Percentiles rank a stretch among this genome's conserved stretches.
phyloP scores from a whole-genome alignment of 2,888 invertebrate species.

The Eristalinus sepulchralis region DNA sequence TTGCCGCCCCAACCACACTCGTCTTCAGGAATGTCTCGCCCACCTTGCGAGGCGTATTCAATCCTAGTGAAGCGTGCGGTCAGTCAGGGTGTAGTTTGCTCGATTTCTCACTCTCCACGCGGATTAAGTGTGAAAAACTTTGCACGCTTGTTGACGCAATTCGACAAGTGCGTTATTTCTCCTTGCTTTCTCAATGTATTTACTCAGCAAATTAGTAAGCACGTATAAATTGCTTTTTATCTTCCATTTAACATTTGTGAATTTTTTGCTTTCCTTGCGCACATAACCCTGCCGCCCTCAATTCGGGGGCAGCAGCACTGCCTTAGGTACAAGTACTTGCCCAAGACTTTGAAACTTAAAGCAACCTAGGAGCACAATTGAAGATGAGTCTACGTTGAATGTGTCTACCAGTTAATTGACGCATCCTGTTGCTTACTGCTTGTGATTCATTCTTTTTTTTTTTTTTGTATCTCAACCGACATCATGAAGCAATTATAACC shows the following conservation, averaged over 20 bases:
- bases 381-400: slow-evolving; percentile 3
- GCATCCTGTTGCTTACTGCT: slow-evolving; percentile 64
- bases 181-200: slow-evolving; percentile 45
- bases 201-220: slow-evolving; percentile 68
- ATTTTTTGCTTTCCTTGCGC: slow-evolving; percentile 15
- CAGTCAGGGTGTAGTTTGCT: slow-evolving; percentile 13
- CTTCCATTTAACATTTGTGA: slow-evolving; percentile 64
- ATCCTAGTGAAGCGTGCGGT: slow-evolving; percentile 23
- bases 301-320: slow-evolving; percentile 33
- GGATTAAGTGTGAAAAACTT: slow-evolving; percentile 51
- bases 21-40: background rate
- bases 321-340: slow-evolving; percentile 28
- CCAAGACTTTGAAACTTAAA: slow-evolving; percentile 41
- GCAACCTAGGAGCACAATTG: background rate
- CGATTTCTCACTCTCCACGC: background rate
- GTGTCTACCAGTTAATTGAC: slow-evolving; percentile 65
- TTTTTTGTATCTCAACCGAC: slow-evolving; percentile 44
- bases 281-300: slow-evolving; percentile 66
- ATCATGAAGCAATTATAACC: slow-evolving; percentile 43
- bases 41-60: background rate
- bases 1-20: background rate
- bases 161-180: slow-evolving; percentile 50
- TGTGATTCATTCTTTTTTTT: slow-evolving; percentile 50
- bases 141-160: slow-evolving; percentile 55
- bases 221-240: slow-evolving; percentile 66